Conservation (phyloP, 2,888 invertebrate species). For the Drosophila borealis region DNA sequence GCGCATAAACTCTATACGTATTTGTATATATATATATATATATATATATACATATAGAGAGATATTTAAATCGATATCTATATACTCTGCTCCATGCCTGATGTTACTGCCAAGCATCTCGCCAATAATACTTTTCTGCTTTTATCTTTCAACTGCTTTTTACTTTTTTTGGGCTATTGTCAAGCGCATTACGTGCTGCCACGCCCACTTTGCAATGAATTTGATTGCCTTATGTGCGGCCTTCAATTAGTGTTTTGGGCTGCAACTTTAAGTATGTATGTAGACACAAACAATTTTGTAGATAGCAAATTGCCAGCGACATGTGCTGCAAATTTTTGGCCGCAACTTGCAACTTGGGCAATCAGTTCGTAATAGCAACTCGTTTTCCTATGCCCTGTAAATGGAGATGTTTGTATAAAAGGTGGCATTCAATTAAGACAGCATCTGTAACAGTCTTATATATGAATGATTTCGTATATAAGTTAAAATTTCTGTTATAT, state of each 20-base stretch:
- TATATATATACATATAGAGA: not conserved
- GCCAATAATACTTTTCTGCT: not conserved
- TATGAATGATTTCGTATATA: too few species aligned
- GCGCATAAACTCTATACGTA: constrained; percentile 15
- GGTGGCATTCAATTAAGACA: not conserved
- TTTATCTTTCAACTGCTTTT: not conserved
- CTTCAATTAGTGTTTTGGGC: constrained; percentile 71
- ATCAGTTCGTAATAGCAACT: constrained; percentile 47
- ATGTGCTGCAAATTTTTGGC: constrained; percentile 58
- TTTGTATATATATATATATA: not conserved
- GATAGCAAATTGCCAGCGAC: constrained; percentile 66
- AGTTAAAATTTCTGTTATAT: too few species aligned
- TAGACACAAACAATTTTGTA: constrained; percentile 55
- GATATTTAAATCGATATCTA: not conserved
- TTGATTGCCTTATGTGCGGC: constrained; percentile 41
- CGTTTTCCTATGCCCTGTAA: constrained; percentile 31
- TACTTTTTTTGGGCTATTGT: constrained; percentile 13
- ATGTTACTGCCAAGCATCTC: too few species aligned
- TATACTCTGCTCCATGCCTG: not conserved
- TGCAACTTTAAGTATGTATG: constrained; percentile 45
- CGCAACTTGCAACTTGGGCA: constrained; percentile 50
- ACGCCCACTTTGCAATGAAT: constrained; percentile 29
- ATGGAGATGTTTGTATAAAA: accelerated
- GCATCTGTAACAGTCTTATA: not conserved
- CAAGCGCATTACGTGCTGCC: constrained; percentile 32